Percentiles rank a stretch among this genome's conserved stretches.
Evolutionary conservation across 1,140 invertebrate species (phyloP).

Genomic region (Sarcophaga bullata): DNA sequence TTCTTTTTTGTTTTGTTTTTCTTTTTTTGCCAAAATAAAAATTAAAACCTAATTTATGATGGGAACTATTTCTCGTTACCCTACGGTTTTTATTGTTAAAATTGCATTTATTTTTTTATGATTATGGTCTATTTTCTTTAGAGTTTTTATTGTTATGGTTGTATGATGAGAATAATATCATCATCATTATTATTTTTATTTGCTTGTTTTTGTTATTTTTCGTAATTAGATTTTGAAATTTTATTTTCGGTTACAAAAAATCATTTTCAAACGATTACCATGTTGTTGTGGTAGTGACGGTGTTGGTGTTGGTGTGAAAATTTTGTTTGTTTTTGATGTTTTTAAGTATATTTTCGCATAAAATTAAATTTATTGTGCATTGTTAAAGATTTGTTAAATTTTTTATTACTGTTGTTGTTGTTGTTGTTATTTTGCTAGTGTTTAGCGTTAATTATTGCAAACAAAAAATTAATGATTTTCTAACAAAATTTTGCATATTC

Average conservation of each 20-base stretch:
- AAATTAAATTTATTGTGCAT: slow-evolving; percentile 5
- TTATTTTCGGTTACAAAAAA: not conserved
- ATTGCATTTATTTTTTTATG: not conserved
- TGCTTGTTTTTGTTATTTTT: not conserved
- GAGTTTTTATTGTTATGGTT: not conserved
- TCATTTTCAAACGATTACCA: not conserved
- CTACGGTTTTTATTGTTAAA: no score
- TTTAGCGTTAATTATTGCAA: not conserved
- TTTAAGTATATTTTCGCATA: not conserved
- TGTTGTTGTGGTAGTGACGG: no score
- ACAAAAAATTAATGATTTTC: not conserved
- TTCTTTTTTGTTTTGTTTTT: no score
- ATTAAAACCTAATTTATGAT: not conserved
- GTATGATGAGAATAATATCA: not conserved
- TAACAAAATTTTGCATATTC: not conserved
- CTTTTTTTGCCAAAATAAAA: not conserved
- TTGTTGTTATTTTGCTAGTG: not conserved
- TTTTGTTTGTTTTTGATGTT: not conserved
- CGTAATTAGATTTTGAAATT: not conserved
- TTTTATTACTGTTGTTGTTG: not conserved
- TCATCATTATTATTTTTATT: not conserved
- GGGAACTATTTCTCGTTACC: not conserved
- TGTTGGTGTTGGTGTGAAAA: not conserved
- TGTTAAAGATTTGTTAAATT: not conserved
- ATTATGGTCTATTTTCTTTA: not conserved